These are phyloP conservation scores for Pterophyllum scalare DNA, from an alignment of 2,113 vertebrate genomes.

Conservation along the genomic window DNA sequence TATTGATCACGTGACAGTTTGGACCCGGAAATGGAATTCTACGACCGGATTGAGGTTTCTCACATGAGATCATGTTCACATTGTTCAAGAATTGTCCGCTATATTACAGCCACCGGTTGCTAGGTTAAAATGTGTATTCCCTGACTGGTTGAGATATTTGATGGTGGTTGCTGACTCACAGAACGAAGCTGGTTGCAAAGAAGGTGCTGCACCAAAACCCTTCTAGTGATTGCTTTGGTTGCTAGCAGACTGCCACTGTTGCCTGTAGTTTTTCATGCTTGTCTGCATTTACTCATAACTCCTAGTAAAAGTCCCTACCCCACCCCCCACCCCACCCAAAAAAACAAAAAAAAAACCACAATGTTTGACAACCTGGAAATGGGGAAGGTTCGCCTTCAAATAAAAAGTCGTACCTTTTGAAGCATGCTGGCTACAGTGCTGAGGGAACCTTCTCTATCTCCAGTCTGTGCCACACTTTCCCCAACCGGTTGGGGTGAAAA, in stretches of 20 bases:
- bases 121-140: neutral
- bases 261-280: neutral
- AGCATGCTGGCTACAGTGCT: neutral
- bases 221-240: neutral
- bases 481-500: neutral
- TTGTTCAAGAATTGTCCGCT: neutral
- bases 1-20: too few relatives aligned
- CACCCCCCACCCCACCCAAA: too few relatives aligned
- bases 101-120: neutral
- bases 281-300: neutral
- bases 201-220: neutral
- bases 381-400: neutral
- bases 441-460: neutral
- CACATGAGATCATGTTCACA: neutral
- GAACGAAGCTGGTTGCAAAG: neutral
- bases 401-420: neutral
- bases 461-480: neutral
- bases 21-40: too few relatives aligned
- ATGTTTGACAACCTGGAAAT: neutral
- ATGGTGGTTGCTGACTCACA: neutral
- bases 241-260: neutral
- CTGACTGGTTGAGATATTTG: neutral
- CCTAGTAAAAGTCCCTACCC: neutral
- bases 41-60: too few relatives aligned
- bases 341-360: too few relatives aligned